A percentile compares a stretch with the other conserved stretches of the same genome.
phyloP scores from a whole-genome alignment of 2,797 vertebrate species.

The Catharus ustulatus region DNA sequence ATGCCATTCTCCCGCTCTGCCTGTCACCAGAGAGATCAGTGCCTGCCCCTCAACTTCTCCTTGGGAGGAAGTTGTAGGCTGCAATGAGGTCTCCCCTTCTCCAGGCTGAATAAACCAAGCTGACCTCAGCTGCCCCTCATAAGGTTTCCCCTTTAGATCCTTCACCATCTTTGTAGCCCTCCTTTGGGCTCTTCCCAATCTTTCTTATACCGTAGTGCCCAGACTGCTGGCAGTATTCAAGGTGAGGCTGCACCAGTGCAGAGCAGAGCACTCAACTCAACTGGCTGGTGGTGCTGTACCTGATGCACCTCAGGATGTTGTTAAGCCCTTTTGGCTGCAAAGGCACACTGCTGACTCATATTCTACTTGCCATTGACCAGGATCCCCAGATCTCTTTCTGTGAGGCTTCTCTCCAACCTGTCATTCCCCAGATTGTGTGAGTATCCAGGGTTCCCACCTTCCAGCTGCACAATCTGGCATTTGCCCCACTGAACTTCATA shows the following conservation, averaged over 20 bases:
- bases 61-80: background rate
- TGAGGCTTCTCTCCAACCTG: background rate
- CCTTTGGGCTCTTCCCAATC: background rate
- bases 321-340: background rate
- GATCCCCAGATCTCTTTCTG: background rate
- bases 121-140: fast-evolving
- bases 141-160: background rate
- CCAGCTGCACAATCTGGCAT: background rate
- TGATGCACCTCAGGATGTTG: background rate
- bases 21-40: background rate
- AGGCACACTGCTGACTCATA: background rate
- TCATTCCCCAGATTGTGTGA: fast-evolving
- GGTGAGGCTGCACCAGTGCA: background rate
- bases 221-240: background rate
- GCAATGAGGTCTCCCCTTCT: background rate
- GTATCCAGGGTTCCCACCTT: background rate
- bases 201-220: background rate
- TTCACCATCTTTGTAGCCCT: background rate
- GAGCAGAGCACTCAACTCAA: background rate
- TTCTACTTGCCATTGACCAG: background rate
- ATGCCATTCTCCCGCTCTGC: background rate
- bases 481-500: background rate
- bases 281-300: background rate
- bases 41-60: background rate
- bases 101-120: background rate